Evolutionary conservation across 2,888 invertebrate genomes (phyloP).

Genomic region (Eucriotettix oculatus): DNA sequence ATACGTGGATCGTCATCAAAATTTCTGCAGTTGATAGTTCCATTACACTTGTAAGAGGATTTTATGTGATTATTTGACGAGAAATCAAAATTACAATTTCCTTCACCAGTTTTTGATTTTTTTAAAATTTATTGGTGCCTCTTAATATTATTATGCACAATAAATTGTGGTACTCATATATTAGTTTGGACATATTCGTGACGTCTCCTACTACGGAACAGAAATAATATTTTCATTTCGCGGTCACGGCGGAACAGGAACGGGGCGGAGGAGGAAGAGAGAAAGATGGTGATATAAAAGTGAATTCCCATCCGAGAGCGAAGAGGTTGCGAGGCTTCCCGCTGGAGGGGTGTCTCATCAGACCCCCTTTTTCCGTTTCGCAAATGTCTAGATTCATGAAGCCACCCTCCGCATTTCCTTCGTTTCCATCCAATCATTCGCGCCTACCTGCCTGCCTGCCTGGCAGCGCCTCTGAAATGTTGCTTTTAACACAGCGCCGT

Average conservation of each 20-base stretch:
- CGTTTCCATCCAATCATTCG: slow-evolving; percentile 8
- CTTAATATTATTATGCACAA: no score
- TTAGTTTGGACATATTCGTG: no score
- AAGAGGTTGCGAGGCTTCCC: no score
- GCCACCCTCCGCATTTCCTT: slow-evolving; percentile 5
- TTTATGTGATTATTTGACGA: no score
- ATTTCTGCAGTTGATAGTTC: no score
- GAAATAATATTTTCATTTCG: not conserved
- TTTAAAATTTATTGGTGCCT: no score
- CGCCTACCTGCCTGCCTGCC: not conserved
- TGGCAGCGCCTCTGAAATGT: not conserved
- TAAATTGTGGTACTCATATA: no score
- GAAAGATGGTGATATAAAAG: not conserved
- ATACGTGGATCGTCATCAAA: no score
- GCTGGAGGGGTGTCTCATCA: slow-evolving; percentile 2
- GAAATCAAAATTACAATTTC: no score
- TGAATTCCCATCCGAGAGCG: not conserved
- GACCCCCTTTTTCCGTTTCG: slow-evolving; percentile 3
- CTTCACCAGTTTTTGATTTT: no score
- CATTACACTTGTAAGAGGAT: no score
- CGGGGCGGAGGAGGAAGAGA: not conserved
- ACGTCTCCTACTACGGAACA: not conserved
- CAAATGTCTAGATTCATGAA: slow-evolving; percentile 5
- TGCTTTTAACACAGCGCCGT: not conserved
- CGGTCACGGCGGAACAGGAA: not conserved